These are phyloP conservation scores for Oreocharis arfaki DNA, from an alignment of 2,113 vertebrate genomes.

Conservation along the genomic window DNA sequence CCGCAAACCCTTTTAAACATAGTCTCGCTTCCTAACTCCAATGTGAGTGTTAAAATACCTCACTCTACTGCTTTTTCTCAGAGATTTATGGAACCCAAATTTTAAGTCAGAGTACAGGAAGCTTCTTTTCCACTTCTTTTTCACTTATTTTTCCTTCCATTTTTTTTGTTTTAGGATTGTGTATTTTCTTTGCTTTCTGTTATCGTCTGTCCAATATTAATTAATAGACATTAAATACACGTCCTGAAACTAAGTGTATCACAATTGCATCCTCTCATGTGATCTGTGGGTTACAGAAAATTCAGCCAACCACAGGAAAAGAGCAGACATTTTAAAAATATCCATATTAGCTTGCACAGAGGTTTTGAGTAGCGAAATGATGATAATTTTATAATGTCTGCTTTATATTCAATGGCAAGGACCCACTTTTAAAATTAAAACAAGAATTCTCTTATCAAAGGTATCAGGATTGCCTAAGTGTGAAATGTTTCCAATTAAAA, in stretches of 20 bases:
- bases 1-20: neutral
- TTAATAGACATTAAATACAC: neutral
- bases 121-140: neutral
- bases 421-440: conserved; percentile 55
- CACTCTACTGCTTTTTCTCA: neutral
- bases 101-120: neutral
- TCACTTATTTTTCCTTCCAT: neutral
- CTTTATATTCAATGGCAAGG: conserved; percentile 28
- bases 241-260: neutral
- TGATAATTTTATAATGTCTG: conserved; percentile 39
- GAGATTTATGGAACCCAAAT: neutral
- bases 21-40: neutral
- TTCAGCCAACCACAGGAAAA: neutral
- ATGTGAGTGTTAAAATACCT: neutral
- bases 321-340: neutral
- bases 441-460: conserved; percentile 70
- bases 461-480: conserved; percentile 69
- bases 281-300: neutral
- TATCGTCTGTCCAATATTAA: neutral
- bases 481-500: conserved; percentile 82
- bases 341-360: neutral
- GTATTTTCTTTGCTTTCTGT: neutral
- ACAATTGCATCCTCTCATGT: neutral
- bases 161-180: neutral
- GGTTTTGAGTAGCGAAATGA: conserved; percentile 13